Percentiles rank a stretch among this genome's conserved stretches.
Conservation (phyloP, 2,888 invertebrate species). For the Idaea aversata region DNA sequence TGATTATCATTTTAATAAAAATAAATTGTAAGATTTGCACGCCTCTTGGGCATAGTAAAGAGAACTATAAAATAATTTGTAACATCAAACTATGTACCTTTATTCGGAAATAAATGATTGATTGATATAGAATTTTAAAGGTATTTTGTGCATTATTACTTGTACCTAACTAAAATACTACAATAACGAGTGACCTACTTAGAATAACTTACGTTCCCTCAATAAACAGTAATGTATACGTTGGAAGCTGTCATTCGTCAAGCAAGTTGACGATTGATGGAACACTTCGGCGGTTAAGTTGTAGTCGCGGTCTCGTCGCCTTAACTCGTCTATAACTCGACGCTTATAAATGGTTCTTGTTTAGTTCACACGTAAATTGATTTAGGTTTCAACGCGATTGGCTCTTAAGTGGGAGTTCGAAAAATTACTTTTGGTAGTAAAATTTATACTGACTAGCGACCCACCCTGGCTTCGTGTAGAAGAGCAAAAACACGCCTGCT, state of each 20-base stretch:
- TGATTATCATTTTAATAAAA: too few relatives aligned
- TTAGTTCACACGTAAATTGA: conserved; percentile 24
- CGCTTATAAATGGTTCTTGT: conserved; percentile 31
- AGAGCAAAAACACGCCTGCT: too few relatives aligned
- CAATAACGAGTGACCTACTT: not conserved
- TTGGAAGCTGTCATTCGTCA: conserved; percentile 12
- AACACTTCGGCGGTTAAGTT: conserved; percentile 16
- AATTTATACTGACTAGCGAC: too few relatives aligned
- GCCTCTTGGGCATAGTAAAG: too few relatives aligned
- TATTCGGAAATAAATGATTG: too few relatives aligned
- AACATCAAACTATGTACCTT: too few relatives aligned
- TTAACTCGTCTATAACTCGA: conserved; percentile 12
- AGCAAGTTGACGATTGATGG: conserved; percentile 15
- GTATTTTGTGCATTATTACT: too few relatives aligned
- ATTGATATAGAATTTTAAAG: too few relatives aligned
- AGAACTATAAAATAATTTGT: too few relatives aligned
- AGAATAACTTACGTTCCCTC: not conserved
- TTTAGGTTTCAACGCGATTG: conserved; percentile 17
- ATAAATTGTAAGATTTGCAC: too few relatives aligned
- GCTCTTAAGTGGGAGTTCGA: conserved; percentile 8
- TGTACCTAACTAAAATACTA: too few relatives aligned
- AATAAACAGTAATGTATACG: not conserved
- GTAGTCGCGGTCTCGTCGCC: not conserved
- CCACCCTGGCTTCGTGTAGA: too few relatives aligned
- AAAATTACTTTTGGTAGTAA: not conserved